phyloP scores from a whole-genome alignment of 35 echinoderm and acorn worm species.

The Holothuria glaberrima region DNA sequence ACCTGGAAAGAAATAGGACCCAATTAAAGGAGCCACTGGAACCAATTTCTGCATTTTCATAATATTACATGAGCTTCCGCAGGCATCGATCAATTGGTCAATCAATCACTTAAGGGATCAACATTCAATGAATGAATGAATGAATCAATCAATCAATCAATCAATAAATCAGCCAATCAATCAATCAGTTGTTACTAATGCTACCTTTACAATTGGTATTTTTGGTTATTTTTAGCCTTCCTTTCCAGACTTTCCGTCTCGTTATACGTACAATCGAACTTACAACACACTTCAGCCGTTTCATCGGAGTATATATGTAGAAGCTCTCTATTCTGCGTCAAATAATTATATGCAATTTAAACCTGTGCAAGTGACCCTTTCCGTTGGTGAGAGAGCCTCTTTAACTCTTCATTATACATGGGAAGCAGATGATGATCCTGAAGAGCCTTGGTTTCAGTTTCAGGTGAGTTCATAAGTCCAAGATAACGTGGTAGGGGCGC shows the following conservation, averaged over 20 bases:
- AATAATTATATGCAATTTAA: constrained; percentile 57
- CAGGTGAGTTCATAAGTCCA: too few species aligned
- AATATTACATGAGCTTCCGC: not conserved
- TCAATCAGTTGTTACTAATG: not conserved
- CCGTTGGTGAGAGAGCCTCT: constrained; percentile 9
- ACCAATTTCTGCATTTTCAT: too few species aligned
- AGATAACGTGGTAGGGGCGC: too few species aligned
- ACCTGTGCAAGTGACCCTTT: constrained; percentile 7
- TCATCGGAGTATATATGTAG: not conserved
- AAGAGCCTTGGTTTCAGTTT: constrained; percentile 16
- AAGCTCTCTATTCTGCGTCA: constrained; percentile 63
- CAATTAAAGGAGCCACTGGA: too few species aligned
- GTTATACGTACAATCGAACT: not conserved
- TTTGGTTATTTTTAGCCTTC: not conserved
- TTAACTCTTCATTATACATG: constrained; percentile 40
- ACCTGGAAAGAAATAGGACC: too few species aligned
- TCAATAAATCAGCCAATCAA: not conserved
- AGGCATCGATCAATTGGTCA: not conserved
- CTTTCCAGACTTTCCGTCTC: constrained; percentile 1
- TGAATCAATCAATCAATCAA: not conserved
- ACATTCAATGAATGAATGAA: not conserved
- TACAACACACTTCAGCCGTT: constrained; percentile 18
- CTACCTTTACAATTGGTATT: not conserved
- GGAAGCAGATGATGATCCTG: not conserved
- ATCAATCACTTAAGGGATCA: too few species aligned